Conservation (phyloP, 2,797 vertebrate genomes). For the Tragelaphus oryx region DNA sequence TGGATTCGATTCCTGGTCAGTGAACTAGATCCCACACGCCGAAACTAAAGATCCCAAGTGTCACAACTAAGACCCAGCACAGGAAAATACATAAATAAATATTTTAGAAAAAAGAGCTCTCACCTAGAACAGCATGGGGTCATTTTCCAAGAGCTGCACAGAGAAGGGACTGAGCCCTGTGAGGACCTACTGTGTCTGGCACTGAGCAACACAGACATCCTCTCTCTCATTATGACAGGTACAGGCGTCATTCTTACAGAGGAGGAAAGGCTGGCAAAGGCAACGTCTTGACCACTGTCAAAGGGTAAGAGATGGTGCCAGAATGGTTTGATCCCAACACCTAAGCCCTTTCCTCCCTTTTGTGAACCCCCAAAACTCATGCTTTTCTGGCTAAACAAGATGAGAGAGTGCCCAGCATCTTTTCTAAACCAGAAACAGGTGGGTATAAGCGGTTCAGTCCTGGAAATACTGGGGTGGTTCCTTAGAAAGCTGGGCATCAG, state of each 20-base stretch:
- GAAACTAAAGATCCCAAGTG: background rate
- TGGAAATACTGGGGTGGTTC: background rate
- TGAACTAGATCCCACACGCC: background rate
- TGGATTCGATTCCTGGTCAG: background rate
- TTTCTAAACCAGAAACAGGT: background rate
- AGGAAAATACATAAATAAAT: background rate
- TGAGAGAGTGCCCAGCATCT: background rate
- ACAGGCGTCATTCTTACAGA: background rate
- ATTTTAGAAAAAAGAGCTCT: background rate
- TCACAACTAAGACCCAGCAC: background rate
- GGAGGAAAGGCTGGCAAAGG: background rate
- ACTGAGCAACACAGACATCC: background rate
- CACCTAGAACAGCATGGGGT: background rate
- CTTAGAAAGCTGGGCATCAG: background rate
- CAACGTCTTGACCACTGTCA: background rate
- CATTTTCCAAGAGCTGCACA: background rate
- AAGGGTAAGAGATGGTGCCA: background rate
- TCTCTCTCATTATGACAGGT: background rate
- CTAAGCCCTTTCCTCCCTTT: background rate
- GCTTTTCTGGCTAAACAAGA: background rate
- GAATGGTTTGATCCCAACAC: background rate
- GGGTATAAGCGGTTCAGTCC: background rate
- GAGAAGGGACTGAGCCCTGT: background rate
- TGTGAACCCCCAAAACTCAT: background rate
- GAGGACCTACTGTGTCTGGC: background rate